These are phyloP conservation scores for Amphiprion clarkii DNA, from an alignment of 2,797 vertebrate species.

Conservation along the genomic window DNA sequence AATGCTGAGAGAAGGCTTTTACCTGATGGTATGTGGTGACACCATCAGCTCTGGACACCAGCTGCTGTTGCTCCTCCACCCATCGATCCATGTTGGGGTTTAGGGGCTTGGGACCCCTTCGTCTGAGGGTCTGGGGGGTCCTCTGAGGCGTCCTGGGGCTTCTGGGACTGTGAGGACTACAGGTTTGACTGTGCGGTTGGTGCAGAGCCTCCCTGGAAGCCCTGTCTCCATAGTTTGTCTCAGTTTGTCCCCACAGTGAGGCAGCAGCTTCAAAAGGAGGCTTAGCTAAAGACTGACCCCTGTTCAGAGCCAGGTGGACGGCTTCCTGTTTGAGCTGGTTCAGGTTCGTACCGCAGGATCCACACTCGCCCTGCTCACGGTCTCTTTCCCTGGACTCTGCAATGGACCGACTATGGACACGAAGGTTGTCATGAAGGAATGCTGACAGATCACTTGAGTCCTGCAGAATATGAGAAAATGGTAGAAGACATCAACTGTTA, in stretches of 20 bases:
- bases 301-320: constrained; percentile 91
- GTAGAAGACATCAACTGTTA: neutral
- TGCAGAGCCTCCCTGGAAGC: constrained; percentile 48
- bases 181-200: constrained; percentile 86
- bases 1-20: constrained; percentile 66
- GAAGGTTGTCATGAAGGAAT: constrained; percentile 93
- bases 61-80: constrained; percentile 92
- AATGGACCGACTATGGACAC: constrained; percentile 86
- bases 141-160: constrained; percentile 87
- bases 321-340: constrained; percentile 96
- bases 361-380: constrained; percentile 88
- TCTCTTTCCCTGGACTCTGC: constrained; percentile 87
- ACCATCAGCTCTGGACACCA: constrained; percentile 88
- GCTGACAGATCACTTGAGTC: constrained; percentile 88
- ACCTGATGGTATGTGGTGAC: constrained; percentile 88
- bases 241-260: constrained; percentile 55
- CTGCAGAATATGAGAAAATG: constrained; percentile 76
- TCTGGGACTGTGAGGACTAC: constrained; percentile 87
- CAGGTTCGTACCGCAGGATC: constrained; percentile 91
- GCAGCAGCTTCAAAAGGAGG: constrained; percentile 78
- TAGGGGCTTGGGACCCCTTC: constrained; percentile 87
- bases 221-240: constrained; percentile 58
- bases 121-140: constrained; percentile 84
- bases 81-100: constrained; percentile 89
- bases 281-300: constrained; percentile 86